phyloP scores from a whole-genome alignment of 2,888 invertebrate genomes.

The Parapristionchus giblindavisi region DNA sequence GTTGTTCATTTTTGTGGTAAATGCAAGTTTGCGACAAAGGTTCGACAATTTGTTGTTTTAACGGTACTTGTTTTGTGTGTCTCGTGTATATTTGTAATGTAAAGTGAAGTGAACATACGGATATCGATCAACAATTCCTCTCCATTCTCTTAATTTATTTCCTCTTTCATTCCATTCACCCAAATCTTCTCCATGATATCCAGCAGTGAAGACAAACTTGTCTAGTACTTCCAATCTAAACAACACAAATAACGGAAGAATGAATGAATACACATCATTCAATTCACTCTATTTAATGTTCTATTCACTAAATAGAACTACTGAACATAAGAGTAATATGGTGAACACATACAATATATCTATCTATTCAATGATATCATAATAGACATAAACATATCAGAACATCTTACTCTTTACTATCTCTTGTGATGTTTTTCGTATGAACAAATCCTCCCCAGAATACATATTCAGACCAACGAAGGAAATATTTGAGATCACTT shows the following conservation, averaged over 20 bases:
- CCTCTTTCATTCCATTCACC: constrained; percentile 63
- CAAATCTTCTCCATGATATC: constrained; percentile 63
- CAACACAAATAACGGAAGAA: too few relatives aligned
- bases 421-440: constrained; percentile 52
- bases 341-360: neutral
- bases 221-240: constrained; percentile 55
- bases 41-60: neutral
- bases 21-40: neutral
- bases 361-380: neutral
- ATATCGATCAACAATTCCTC: constrained; percentile 63
- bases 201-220: constrained; percentile 67
- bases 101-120: constrained; percentile 44
- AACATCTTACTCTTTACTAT: constrained; percentile 46
- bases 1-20: neutral
- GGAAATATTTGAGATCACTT: constrained; percentile 61
- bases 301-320: neutral
- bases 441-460: constrained; percentile 67
- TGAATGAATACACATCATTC: neutral
- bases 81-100: neutral
- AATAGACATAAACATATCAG: neutral
- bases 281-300: neutral
- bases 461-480: constrained; percentile 67
- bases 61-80: neutral
- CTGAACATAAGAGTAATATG: neutral
- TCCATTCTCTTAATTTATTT: constrained; percentile 59